These are phyloP conservation scores for Apocrypta bakeri DNA, from an alignment of 1,140 invertebrate genomes.

Conservation along the genomic window DNA sequence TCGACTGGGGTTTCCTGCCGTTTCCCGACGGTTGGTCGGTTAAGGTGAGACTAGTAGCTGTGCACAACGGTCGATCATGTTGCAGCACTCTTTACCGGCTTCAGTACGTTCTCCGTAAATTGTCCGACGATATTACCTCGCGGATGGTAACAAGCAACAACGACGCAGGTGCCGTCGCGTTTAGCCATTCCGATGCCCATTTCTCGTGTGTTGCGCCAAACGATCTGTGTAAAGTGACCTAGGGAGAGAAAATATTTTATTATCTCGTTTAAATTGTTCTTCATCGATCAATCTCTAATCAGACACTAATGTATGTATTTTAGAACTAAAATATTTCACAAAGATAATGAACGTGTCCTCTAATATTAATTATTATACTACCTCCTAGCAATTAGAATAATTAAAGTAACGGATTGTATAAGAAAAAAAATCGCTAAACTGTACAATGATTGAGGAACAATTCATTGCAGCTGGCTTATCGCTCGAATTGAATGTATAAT, in stretches of 20 bases:
- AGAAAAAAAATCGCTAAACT: not conserved
- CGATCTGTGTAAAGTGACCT: conserved; percentile 84
- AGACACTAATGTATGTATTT: no score
- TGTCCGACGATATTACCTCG: conserved; percentile 86
- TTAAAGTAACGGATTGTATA: not conserved
- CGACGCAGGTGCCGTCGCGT: conserved; percentile 77
- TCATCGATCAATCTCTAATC: no score
- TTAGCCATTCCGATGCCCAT: conserved; percentile 85
- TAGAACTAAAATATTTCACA: no score
- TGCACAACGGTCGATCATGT: not conserved
- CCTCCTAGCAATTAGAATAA: not conserved
- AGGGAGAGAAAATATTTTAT: conserved; percentile 34
- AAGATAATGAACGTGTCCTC: no score
- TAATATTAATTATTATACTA: not conserved
- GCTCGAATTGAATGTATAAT: not conserved
- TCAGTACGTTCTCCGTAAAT: conserved; percentile 82
- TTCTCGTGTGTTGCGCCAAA: conserved; percentile 84
- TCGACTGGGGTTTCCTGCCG: not conserved
- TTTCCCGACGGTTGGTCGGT: not conserved
- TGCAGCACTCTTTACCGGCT: conserved; percentile 64
- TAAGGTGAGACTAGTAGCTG: not conserved
- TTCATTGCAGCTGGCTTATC: not conserved
- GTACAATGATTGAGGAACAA: not conserved
- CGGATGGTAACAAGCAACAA: conserved; percentile 89
- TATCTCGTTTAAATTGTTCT: no score